A percentile compares a stretch with the other conserved stretches of the same genome.
Conservation (phyloP, 1,140 invertebrate species). For the Tetramorium parvispinum region DNA sequence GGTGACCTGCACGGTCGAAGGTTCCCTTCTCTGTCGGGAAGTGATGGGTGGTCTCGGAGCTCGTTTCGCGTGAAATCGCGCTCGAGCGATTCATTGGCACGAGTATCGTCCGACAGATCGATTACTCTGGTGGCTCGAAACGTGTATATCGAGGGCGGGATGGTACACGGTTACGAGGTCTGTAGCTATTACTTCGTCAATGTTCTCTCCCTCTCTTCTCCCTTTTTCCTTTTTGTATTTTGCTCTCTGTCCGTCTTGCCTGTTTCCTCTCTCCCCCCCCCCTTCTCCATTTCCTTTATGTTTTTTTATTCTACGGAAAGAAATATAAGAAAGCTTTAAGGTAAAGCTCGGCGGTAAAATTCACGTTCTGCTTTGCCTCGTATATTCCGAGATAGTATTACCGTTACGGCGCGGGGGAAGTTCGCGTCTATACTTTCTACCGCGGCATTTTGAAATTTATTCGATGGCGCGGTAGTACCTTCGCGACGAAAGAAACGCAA, state of each 20-base stretch:
- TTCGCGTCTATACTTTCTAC: constrained; percentile 51
- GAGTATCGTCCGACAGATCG: constrained; percentile 77
- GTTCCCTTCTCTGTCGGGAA: constrained; percentile 54
- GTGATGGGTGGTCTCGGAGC: constrained; percentile 67
- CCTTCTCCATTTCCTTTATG: constrained; percentile 25
- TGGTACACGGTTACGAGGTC: constrained; percentile 52
- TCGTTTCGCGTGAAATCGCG: constrained; percentile 74
- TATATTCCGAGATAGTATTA: constrained; percentile 58
- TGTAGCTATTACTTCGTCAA: constrained; percentile 55
- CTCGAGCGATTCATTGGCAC: constrained; percentile 80
- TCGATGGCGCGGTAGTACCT: constrained; percentile 55
- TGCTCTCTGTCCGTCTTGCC: not conserved
- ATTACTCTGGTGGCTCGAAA: constrained; percentile 72
- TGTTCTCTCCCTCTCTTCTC: not conserved
- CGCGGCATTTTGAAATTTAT: constrained; percentile 59
- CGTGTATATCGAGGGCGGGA: constrained; percentile 52
- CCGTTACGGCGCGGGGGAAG: constrained; percentile 15
- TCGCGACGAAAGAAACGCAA: constrained; percentile 55
- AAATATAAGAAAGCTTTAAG: constrained; percentile 52
- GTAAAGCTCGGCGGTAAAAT: constrained; percentile 55
- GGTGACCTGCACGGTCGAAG: constrained; percentile 58
- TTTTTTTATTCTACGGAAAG: constrained; percentile 29
- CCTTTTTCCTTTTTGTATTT: not conserved
- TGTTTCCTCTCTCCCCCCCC: not conserved
- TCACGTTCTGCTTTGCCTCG: constrained; percentile 52